Percentiles rank a stretch among this genome's conserved stretches.
These are phyloP conservation scores for Tetropium fuscum DNA, from an alignment of 2,888 invertebrate genomes.

Conservation along the genomic window DNA sequence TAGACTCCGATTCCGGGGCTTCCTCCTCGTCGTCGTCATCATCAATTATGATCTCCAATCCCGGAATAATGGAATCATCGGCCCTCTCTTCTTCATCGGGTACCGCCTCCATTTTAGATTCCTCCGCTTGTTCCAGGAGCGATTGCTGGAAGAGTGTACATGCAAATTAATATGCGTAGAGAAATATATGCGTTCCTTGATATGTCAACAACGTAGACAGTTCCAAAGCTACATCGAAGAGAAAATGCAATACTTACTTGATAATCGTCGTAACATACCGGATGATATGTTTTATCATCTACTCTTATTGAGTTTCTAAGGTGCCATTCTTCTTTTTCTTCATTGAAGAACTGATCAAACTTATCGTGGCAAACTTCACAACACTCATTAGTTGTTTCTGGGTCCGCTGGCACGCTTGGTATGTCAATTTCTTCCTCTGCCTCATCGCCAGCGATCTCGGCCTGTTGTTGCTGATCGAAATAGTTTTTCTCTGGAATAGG, in stretches of 20 bases:
- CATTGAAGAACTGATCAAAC: conserved; percentile 96
- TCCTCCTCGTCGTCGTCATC: conserved; percentile 63
- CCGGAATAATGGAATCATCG: conserved; percentile 66
- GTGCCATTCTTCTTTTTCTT: conserved; percentile 98
- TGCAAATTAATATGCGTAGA: conserved; percentile 30
- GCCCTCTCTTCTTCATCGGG: conserved; percentile 54
- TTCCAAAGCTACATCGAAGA: no score
- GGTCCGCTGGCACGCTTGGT: conserved; percentile 79
- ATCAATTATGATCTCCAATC: conserved; percentile 63
- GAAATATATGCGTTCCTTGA: no score
- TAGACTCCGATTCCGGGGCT: conserved; percentile 61
- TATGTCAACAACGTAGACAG: no score
- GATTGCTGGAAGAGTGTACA: conserved; percentile 46
- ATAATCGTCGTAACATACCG: conserved; percentile 89
- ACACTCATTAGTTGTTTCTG: conserved; percentile 72
- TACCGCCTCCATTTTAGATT: conserved; percentile 53
- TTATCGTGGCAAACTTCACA: conserved; percentile 94
- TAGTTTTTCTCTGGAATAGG: conserved; percentile 81
- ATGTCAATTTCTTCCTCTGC: conserved; percentile 72
- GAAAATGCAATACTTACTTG: conserved; percentile 70
- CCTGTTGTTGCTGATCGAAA: conserved; percentile 78
- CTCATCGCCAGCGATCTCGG: conserved; percentile 71
- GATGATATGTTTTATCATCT: conserved; percentile 86
- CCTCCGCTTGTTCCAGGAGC: conserved; percentile 53
- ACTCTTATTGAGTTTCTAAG: conserved; percentile 84